Base-by-base conservation (phyloP, 2,113 vertebrate genomes). In the Psittacula cyanocephala region DNA sequence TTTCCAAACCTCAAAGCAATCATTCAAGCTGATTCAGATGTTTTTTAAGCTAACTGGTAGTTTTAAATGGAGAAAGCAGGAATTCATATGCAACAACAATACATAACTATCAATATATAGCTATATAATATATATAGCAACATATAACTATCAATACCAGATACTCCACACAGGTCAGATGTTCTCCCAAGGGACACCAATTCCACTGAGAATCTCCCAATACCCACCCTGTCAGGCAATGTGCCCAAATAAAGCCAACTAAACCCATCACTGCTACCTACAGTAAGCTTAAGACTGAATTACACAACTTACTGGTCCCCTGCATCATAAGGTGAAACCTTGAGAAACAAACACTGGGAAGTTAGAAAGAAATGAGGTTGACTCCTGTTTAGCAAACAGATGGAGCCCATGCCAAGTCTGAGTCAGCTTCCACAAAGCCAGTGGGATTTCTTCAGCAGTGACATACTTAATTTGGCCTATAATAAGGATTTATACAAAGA, bases 401-500 rank as follows among this genome's bases (percentile, higher is more conserved):
- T 13, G n/a, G 49, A 93, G 93, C n/a, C 41, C 49, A 22, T 88
- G 87, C 37, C 86, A 85, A 91, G 60, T 85, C 62, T 95, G 86
- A 96, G 86, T 92, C 91, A 91, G 79, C 91, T 93, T 71, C 69
- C 91, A 93, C 44, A 79, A 86, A 93, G 88, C 86, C 92, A 93
- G 88, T 71, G 82, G 79, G 88, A 95, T 71, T 94, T 84, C 86
- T 94, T 55, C 16, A 88, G 74, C 83, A 83, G 79, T 88, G 86
- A 90, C 90, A 93, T 81, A 86, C 60, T 86, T 89, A 39, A 83
- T 90, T 95, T 92, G 88, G 80, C 90, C 82, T 78, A 71, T 81
- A 92, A 91, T 37, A 90, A 83, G 82, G 91, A 83, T 86, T 96
- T 88, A 75, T 71, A 93, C 92, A 94, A 95, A 92, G 83, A 93